Percentiles rank a stretch among this genome's conserved stretches.
Evolutionary conservation across 2,888 invertebrate species (phyloP).

Genomic region (Selenia dentaria): DNA sequence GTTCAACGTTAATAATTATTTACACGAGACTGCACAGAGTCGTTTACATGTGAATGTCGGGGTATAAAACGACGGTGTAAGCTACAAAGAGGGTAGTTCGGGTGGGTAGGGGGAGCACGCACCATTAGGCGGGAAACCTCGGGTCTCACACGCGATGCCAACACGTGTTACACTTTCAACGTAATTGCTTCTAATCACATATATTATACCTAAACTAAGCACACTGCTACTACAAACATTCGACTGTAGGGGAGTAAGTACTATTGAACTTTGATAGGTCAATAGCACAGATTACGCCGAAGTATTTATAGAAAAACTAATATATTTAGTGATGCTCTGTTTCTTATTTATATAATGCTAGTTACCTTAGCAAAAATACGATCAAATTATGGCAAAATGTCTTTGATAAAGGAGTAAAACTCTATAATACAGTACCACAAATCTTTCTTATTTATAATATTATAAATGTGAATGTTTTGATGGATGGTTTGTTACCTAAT

Average conservation of each 20-base stretch:
- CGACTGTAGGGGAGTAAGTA: slow-evolving; percentile 10
- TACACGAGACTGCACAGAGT: slow-evolving; percentile 44
- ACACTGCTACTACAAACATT: slow-evolving; percentile 34
- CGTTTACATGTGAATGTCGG: slow-evolving; percentile 39
- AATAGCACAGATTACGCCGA: too few species aligned
- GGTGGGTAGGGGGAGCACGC: slow-evolving; percentile 57
- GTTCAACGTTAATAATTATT: slow-evolving; percentile 44
- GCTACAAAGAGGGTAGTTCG: slow-evolving; percentile 56
- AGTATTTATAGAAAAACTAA: too few species aligned
- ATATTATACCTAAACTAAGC: slow-evolving; percentile 41
- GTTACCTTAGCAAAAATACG: too few species aligned
- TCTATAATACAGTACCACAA: too few species aligned
- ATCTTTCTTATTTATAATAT: too few species aligned
- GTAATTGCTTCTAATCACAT: slow-evolving; percentile 78
- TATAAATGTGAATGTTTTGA: too few species aligned
- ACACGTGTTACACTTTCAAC: slow-evolving; percentile 79
- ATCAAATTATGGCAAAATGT: too few species aligned
- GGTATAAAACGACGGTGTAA: slow-evolving; percentile 49
- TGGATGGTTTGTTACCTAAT: too few species aligned
- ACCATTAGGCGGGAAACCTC: slow-evolving; percentile 73
- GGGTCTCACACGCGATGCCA: slow-evolving; percentile 67
- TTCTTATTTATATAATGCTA: too few species aligned
- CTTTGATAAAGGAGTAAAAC: too few species aligned
- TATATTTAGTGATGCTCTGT: too few species aligned
- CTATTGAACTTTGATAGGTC: slow-evolving; percentile 13